Percentiles rank a stretch among this genome's conserved stretches.
These are phyloP conservation scores for Dasypogon diadema DNA, from an alignment of 2,888 invertebrate species.

Conservation along the genomic window DNA sequence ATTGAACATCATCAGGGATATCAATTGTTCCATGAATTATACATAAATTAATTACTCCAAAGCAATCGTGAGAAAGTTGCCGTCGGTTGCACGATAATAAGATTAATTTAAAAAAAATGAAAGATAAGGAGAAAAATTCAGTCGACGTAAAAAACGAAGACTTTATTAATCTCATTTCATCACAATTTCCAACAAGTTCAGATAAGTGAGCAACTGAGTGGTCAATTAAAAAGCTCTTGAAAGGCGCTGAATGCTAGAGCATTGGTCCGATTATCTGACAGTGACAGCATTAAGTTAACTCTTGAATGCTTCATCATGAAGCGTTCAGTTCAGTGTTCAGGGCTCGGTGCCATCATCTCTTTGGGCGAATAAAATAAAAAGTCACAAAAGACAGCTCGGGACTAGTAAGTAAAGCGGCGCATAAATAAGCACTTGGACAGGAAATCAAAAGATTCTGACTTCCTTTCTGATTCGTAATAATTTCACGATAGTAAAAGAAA, in stretches of 20 bases:
- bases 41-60: not conserved
- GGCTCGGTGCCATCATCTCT: not conserved
- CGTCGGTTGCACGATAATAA: conserved; percentile 2
- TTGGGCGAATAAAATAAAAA: not conserved
- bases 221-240: conserved; percentile 42
- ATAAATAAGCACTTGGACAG: conserved; percentile 49
- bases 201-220: conserved; percentile 25
- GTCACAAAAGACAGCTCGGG: not conserved
- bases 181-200: conserved; percentile 11
- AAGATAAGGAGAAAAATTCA: not conserved
- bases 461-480: conserved; percentile 51
- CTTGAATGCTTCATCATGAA: not conserved
- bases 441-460: conserved; percentile 55
- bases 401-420: conserved; percentile 19
- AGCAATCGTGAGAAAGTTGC: conserved; percentile 36
- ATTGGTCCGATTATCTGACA: conserved; percentile 9
- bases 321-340: not conserved
- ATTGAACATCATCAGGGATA: too few relatives aligned
- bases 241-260: conserved; percentile 4
- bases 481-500: conserved; percentile 38
- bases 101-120: conserved; percentile 1
- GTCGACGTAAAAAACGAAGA: not conserved
- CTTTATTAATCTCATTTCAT: conserved; percentile 32
- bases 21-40: too few relatives aligned
- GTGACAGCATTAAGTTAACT: conserved; percentile 27